These are phyloP conservation scores for Parazoanthus atlanticus DNA, from an alignment of 92 coral and sea anemone species.

Conservation along the genomic window DNA sequence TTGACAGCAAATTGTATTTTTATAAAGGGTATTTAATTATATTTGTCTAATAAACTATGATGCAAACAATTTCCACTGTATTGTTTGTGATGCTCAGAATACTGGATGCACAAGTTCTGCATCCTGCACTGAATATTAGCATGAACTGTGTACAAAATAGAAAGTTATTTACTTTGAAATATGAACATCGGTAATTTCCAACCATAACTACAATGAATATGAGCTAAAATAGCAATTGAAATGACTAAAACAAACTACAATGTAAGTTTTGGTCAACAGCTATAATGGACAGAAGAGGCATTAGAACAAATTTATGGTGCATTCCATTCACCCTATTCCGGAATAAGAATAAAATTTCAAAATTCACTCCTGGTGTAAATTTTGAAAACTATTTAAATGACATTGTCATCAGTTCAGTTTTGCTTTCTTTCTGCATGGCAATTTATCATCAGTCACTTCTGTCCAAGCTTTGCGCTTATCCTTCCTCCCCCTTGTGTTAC, in stretches of 20 bases:
- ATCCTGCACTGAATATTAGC: constrained; percentile 1
- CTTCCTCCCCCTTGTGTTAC: constrained; percentile 69
- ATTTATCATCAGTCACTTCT: constrained; percentile 42
- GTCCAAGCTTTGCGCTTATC: constrained; percentile 57
- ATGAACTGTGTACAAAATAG: constrained; percentile 17
- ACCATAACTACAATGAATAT: constrained; percentile 15
- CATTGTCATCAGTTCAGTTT: constrained; percentile 25
- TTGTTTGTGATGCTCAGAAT: constrained; percentile 17
- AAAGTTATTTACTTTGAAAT: neutral
- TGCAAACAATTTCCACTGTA: constrained; percentile 14
- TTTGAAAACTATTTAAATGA: constrained; percentile 9
- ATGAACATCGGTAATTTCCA: constrained; percentile 12
- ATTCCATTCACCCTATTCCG: no score
- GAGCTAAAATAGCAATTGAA: constrained; percentile 9
- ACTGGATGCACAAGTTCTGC: constrained; percentile 11
- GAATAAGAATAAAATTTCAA: neutral
- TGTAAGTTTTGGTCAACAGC: constrained; percentile 8
- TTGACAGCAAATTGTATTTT: constrained; percentile 1
- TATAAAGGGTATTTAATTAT: constrained; percentile 10
- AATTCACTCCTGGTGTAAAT: neutral
- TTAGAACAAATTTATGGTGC: no score
- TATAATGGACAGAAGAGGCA: neutral
- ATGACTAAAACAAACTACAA: constrained; percentile 6
- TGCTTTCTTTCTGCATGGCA: constrained; percentile 45
- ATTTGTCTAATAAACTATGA: constrained; percentile 13